Evolutionary conservation across 2,797 vertebrate species (phyloP), one percentile per base, ranked within the genome.

Genomic region (Trachurus trachurus): DNA sequence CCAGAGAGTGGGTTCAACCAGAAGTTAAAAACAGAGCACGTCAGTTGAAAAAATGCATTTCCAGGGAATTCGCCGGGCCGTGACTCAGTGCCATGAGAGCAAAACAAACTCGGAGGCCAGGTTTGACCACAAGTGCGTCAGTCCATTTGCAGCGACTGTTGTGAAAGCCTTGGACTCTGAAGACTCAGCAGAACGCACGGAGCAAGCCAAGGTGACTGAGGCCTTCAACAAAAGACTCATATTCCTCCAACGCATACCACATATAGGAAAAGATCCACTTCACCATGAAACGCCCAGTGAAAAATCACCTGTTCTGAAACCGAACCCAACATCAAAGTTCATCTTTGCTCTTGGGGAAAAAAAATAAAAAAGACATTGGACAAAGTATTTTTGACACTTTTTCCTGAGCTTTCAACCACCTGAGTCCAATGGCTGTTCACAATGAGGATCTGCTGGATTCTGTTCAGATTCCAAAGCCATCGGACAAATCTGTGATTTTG

Each of bases 101-200:
- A 89, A 89, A 92, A 88, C 88, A 91, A 87, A 90, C 86, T 66
- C 45, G 0, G 83, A 65, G 85, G 79, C 86, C 84, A 82, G 71
- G 64, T 64, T 71, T 66, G 81, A 91, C 91, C 91, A 89, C 89
- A 86, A 90, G 85, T 89, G 85, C 90, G 90, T 92, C 91, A 91
- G 83, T 63, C 44, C 47, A 9, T 40, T 68, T 40, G 53, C 65
- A 66, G 80, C 2, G 26, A 52, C 66, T 81, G 85, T 88, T 87
- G 77, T 82, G 78, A 90, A 89, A 88, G 80, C 83, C 84, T 84
- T 82, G 88, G 86, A 82, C 80, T 59, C 57, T 9, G 70, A 80
- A n/a, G 78, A 82, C 78, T 85, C 85, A 75, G 78, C 68, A 76
- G 77, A 86, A 76, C 72, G 16, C 11, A 34, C 26, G 17, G n/a